Evolutionary conservation across 1,140 invertebrate genomes (phyloP), one percentile per base, ranked within the genome.

Genomic region (Zophobas atratus): DNA sequence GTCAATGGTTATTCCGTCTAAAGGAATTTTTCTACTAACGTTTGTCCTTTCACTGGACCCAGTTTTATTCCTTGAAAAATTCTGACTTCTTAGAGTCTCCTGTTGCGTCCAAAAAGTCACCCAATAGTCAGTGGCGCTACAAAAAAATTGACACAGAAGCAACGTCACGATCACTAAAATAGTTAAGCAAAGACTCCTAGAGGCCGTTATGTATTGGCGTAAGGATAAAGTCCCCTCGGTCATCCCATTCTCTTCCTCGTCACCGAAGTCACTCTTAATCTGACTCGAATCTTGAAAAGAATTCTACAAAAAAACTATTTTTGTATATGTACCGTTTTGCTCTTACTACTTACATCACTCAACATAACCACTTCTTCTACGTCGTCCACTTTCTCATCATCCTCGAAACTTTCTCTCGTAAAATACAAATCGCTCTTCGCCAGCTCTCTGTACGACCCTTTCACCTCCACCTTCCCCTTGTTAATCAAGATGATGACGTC

Each of bases 401-500:
- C 77, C 46, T 33, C 49, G 1, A 20, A 20, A 20, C 78, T 1
- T 82, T 80, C 41, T 60, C 70, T 83, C 1, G 82, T 4, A 67
- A 60, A 35, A 39, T 57, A 32, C 20, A 35, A 36, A 33, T 56
- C 34, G 41, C 82, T 86, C 1, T 88, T 88, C 79, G 89, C 88
- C 6, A 93, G 83, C 0, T 90, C 89, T n/a, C 89, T 88, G 77
- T 90, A 92, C 39, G 89, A 90, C 6, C 92, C 92, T 34, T 88
- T 88, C 0, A 89, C 89, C 5, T 90, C 87, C 76, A 92, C 86
- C 34, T 86, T 79, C 1, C 91, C 93, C 84, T 93, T 90, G 81
- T 94, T 92, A 48, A 96, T 82, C 0, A 96, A 87, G 3, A 93
- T 80, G 51, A 94, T 91, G 49, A 89, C 85, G 81, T 94, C 90